Conservation (phyloP, 2,888 invertebrate species). For the Scotopteryx bipunctaria region DNA sequence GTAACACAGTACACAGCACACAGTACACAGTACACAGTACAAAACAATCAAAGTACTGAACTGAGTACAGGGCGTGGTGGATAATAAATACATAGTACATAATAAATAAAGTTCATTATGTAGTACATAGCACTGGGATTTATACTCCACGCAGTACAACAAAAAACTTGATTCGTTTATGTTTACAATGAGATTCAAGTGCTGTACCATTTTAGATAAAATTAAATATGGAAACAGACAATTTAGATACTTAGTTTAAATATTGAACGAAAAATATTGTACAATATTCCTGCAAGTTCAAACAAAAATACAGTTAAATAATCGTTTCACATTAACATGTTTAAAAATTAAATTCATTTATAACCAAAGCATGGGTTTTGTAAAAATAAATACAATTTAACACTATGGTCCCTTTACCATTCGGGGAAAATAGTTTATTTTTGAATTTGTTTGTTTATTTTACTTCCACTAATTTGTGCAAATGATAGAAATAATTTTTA, state of each 20-base stretch:
- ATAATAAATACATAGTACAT: neutral
- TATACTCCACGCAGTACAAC: neutral
- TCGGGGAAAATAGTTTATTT: conserved; percentile 20
- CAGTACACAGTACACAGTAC: neutral
- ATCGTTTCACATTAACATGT: conserved; percentile 2
- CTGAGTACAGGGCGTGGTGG: neutral
- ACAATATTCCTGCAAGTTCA: neutral
- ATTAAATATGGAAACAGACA: neutral
- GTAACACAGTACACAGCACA: neutral
- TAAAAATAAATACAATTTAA: conserved; percentile 20
- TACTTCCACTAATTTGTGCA: conserved; percentile 13
- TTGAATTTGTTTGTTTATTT: conserved; percentile 3
- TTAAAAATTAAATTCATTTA: neutral
- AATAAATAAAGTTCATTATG: neutral
- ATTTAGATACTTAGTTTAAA: neutral
- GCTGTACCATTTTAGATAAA: neutral
- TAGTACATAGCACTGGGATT: neutral
- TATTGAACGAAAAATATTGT: neutral
- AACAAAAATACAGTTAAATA: conserved; percentile 12
- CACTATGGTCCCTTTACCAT: conserved; percentile 34
- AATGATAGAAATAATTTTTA: conserved; percentile 5
- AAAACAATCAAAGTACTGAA: neutral
- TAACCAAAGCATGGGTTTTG: conserved; percentile 26
- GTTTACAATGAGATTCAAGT: conserved; percentile 2
- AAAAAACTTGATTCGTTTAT: neutral